A percentile compares a stretch with the other conserved stretches of the same genome.
phyloP scores from a whole-genome alignment of 2,888 invertebrate genomes.

The Ceraclea dissimilis region DNA sequence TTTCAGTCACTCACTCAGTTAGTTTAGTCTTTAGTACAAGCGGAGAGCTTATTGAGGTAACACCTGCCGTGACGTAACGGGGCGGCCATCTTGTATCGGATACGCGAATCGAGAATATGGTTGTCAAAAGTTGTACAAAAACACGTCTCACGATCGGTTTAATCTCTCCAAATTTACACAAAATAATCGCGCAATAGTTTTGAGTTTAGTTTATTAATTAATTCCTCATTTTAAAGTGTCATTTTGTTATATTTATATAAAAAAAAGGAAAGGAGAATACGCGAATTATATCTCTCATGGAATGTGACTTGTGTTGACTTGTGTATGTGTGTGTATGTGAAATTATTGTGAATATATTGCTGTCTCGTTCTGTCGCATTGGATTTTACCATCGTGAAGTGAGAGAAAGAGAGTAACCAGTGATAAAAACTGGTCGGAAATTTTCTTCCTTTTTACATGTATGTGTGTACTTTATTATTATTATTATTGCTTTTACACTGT shows the following conservation, averaged over 20 bases:
- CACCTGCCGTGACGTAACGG: no score
- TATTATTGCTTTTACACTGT: not conserved
- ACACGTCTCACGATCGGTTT: no score
- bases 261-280: not conserved
- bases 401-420: constrained; percentile 18
- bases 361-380: not conserved
- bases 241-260: not conserved
- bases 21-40: no score
- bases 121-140: no score
- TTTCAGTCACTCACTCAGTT: no score
- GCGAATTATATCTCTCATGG: not conserved
- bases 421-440: constrained; percentile 20
- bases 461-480: not conserved
- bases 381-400: constrained; percentile 4
- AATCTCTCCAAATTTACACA: no score
- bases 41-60: no score
- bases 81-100: no score
- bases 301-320: not conserved
- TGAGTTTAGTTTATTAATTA: no score
- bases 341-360: not conserved
- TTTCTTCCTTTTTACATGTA: not conserved
- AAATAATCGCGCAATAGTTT: no score
- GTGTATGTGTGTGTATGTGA: not conserved
- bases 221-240: no score
- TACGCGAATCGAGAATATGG: no score